Base-by-base conservation (phyloP, 2,113 vertebrate species). In the Lophura nycthemera region DNA sequence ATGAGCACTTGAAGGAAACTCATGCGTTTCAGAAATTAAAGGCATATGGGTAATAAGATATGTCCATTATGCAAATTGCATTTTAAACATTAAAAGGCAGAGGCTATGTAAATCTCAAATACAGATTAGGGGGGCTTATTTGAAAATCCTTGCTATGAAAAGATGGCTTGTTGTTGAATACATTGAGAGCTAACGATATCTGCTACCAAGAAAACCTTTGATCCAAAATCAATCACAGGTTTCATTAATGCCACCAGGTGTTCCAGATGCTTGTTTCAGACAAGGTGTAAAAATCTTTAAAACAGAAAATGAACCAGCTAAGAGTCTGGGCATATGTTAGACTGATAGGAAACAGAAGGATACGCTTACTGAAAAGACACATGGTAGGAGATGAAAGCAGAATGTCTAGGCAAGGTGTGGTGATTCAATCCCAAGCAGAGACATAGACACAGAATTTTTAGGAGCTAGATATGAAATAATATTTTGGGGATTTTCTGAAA, bases 31-130 rank as follows among this genome's bases (percentile, higher is more conserved):
- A 72, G 61, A 90, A 94, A 86, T 81, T 69, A 79, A 88, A 94
- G 30, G 48, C 2, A 0, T 75, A 42, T 38, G 27, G 36, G 66
- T 75, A 90, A 57, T 29, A 88, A 65, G 76, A 82, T 79, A 82
- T 7, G 57, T 52, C 74, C 34, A 54, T 92, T 34, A 8, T 40
- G 29, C 32, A 75, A 80, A 90, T 72, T 86, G 42, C 29, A 70
- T 84, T 93, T 92, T 70, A 34, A 84, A 90, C 48, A 79, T 85
- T 85, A 90, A 89, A 94, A 95, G 48, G 27, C 15, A 84, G 27
- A 6, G 80, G 34, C 27, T 93, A 81, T 89, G 63, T 87, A 84
- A 90, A 84, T 69, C 48, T 84, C 79, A 72, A 1, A 36, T 29
- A 82, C 27, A 75, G 83, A 81, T 70, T 86, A 82, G 48, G 50